These are phyloP conservation scores for Ochotona princeps DNA, from an alignment of 2,113 vertebrate species.

Conservation along the genomic window DNA sequence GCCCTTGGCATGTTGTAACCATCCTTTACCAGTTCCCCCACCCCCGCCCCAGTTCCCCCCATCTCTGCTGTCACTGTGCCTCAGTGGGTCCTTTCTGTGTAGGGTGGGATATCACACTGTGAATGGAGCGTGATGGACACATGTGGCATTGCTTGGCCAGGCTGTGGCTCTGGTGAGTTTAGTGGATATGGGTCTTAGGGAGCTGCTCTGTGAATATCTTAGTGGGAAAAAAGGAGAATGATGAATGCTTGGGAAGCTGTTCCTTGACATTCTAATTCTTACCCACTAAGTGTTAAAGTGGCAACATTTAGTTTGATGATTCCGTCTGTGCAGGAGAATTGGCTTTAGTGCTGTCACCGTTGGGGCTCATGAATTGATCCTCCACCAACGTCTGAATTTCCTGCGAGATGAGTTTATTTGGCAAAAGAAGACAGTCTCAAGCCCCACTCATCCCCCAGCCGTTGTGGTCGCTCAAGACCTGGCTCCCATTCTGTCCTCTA, in stretches of 20 bases:
- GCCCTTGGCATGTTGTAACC: no score
- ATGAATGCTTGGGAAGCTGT: constrained; percentile 50
- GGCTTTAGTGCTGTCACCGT: constrained; percentile 10
- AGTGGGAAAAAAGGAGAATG: constrained; percentile 46
- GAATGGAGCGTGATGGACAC: background rate
- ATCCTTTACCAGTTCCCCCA: background rate
- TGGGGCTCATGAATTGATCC: constrained; percentile 63
- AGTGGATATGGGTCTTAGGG: constrained; percentile 19
- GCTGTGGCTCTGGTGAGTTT: constrained; percentile 28
- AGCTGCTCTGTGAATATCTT: constrained; percentile 40
- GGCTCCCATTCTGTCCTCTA: accelerated
- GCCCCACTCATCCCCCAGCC: background rate
- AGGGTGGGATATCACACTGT: accelerated
- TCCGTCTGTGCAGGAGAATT: constrained; percentile 50
- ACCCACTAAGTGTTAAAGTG: constrained; percentile 66
- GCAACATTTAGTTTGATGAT: constrained; percentile 59
- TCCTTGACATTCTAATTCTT: constrained; percentile 57
- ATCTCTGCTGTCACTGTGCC: background rate
- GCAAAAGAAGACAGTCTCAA: constrained; percentile 23
- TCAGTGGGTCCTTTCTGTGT: background rate
- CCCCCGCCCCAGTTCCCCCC: accelerated
- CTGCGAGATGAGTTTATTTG: constrained; percentile 65
- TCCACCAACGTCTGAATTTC: constrained; percentile 46
- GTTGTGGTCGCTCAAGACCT: background rate
- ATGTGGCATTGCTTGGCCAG: background rate